Evolutionary conservation across 2,113 vertebrate genomes (phyloP).

Genomic region (Neopipo cinnamomea): DNA sequence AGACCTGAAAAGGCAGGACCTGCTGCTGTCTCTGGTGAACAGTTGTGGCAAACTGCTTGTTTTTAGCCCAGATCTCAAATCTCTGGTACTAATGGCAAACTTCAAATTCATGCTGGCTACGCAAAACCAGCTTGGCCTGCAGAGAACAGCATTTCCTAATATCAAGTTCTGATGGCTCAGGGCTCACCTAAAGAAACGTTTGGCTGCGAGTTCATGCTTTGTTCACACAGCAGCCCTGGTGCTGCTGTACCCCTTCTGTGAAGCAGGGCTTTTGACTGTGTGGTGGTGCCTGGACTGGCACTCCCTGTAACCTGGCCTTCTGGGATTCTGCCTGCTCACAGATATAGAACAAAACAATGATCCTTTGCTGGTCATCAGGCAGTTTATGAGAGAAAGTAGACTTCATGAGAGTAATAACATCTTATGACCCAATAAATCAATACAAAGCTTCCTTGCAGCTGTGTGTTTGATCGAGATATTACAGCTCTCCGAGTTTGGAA

Average conservation of each 20-base stretch:
- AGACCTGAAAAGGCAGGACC: neutral
- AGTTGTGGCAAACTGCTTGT: neutral
- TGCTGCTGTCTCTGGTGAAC: neutral
- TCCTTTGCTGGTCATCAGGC: neutral
- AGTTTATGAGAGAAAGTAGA: neutral
- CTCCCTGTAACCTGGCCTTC: neutral
- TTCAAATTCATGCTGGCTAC: rapidly evolving
- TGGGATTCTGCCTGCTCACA: neutral
- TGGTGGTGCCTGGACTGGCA: neutral
- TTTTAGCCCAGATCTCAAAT: neutral
- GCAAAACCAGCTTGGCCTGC: neutral
- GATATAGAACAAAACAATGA: neutral
- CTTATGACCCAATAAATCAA: neutral
- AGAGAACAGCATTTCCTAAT: neutral
- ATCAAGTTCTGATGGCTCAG: neutral
- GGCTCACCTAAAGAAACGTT: rapidly evolving
- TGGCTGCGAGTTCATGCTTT: neutral
- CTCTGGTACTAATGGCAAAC: neutral
- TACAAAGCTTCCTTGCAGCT: neutral
- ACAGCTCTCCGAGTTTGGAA: neutral
- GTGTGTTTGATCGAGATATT: neutral
- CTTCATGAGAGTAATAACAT: neutral
- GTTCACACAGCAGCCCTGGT: neutral
- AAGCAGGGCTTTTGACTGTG: neutral
- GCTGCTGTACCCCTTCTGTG: rapidly evolving